Evolutionary conservation across 2,797 vertebrate species (phyloP), one percentile per base, ranked within the genome.

Genomic region (Acipenser transmontanus): DNA sequence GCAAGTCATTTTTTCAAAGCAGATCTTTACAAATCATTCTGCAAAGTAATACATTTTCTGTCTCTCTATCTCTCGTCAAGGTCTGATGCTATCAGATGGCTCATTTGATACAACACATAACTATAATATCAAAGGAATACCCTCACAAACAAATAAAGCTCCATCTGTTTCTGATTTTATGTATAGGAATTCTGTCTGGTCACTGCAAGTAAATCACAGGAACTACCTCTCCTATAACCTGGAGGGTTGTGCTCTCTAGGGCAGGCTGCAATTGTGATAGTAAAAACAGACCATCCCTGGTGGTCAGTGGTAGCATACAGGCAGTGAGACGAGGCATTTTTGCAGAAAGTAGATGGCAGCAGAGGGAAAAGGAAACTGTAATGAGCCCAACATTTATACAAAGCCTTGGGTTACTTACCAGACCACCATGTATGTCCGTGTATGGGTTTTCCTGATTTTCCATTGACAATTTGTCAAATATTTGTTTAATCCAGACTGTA

Each of bases 261-360:
- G 56, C 51, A 2, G 50, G 0, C 20, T 60, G 70, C 1, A 17
- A 65, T 63, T 20, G 10, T 61, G 72, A 74, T 65, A 20, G 64
- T 68, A 68, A 80, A 82, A 79, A 71, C 74, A 80, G 74, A 76
- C 73, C 70, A 57, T 49, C 66, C 60, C 67, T 68, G 68, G 59
- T 69, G 69, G 73, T 63, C 63, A 65, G 49, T 56, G 54, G 66
- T 60, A 10, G 69, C 56, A 63, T 47, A 20, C 9, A n/a, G 20
- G 47, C 20, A 64, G 51, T 50, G n/a, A 66, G 59, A 59, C n/a
- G 34, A 66, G 65, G 17, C 20, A 50, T 47, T 56, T 64, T 10
- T 11, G 20, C 12, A 8, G 49, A 11, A 62, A 48, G 62, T 63
- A 17, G 47, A 61, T 17, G 57, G 48, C 67, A 10, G 57, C 2